These are phyloP conservation scores for Plutella xylostella DNA, from an alignment of 2,888 invertebrate species.

Conservation along the genomic window DNA sequence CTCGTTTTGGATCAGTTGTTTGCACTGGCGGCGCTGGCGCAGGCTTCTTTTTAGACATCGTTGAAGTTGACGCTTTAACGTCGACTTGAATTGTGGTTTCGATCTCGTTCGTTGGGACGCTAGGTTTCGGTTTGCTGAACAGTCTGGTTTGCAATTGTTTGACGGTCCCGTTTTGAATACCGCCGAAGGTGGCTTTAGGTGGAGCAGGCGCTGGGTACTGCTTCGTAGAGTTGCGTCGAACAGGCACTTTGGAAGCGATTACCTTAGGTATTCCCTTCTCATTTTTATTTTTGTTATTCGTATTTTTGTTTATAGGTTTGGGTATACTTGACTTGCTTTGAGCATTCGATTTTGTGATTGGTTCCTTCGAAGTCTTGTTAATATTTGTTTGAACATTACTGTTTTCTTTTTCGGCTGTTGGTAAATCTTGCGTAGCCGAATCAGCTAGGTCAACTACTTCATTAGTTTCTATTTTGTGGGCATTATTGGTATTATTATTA, in stretches of 20 bases:
- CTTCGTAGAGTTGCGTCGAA: slow-evolving; percentile 47
- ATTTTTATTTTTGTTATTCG: slow-evolving; percentile 37
- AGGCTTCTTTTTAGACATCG: slow-evolving; percentile 38
- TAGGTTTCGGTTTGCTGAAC: slow-evolving; percentile 37
- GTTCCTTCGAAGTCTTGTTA: too few relatives aligned
- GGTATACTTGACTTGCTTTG: slow-evolving; percentile 58
- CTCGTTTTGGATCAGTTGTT: slow-evolving; percentile 26
- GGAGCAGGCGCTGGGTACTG: slow-evolving; percentile 55
- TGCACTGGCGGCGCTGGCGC: slow-evolving; percentile 43
- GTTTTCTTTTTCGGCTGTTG: too few relatives aligned
- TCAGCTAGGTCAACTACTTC: too few relatives aligned
- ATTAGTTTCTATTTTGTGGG: too few relatives aligned
- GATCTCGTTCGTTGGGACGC: slow-evolving; percentile 14
- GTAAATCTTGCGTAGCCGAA: too few relatives aligned
- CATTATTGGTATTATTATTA: too few relatives aligned
- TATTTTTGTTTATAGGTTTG: slow-evolving; percentile 40
- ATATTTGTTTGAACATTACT: too few relatives aligned
- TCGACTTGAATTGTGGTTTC: slow-evolving; percentile 24
- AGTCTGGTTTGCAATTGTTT: slow-evolving; percentile 58
- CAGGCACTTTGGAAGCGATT: slow-evolving; percentile 49
- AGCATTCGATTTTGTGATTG: too few relatives aligned
- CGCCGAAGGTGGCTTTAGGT: slow-evolving; percentile 56
- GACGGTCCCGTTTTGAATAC: slow-evolving; percentile 57
- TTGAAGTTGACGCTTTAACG: slow-evolving; percentile 40
- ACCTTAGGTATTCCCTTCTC: slow-evolving; percentile 46